These are phyloP conservation scores for Melieria crassipennis DNA, from an alignment of 2,888 invertebrate genomes.

Conservation along the genomic window DNA sequence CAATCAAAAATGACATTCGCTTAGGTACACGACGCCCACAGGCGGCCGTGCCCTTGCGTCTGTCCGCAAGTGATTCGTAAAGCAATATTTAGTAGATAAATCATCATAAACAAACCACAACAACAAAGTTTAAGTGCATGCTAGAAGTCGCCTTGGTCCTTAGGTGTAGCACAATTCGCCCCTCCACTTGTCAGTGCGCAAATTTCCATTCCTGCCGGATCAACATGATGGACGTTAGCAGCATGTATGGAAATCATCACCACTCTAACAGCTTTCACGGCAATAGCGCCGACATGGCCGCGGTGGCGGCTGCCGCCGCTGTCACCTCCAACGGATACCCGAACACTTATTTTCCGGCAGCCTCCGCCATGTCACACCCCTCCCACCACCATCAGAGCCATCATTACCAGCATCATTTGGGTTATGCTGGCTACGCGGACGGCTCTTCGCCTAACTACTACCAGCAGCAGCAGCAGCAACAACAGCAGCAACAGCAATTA, in stretches of 20 bases:
- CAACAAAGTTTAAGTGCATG: too few species aligned
- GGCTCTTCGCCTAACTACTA: conserved; percentile 53
- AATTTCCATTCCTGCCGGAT: conserved; percentile 37
- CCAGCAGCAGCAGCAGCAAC: conserved; percentile 44
- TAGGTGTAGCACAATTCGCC: too few species aligned
- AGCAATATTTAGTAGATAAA: too few species aligned
- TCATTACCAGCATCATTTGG: conserved; percentile 48
- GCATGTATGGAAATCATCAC: conserved; percentile 66
- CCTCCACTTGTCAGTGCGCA: too few species aligned
- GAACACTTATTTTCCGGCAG: conserved; percentile 54
- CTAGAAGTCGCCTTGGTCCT: too few species aligned
- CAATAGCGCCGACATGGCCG: conserved; percentile 44
- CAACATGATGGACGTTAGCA: conserved; percentile 67
- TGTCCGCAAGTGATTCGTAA: too few species aligned
- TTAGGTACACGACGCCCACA: too few species aligned
- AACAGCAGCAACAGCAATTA: conserved; percentile 43
- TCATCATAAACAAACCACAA: too few species aligned
- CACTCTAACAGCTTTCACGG: conserved; percentile 58
- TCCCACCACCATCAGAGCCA: conserved; percentile 44
- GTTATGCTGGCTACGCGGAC: conserved; percentile 55
- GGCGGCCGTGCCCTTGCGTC: too few species aligned
- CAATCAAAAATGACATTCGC: too few species aligned
- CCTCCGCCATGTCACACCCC: conserved; percentile 29
- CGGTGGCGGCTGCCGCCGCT: conserved; percentile 41
- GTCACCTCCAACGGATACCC: conserved; percentile 56